Evolutionary conservation across 2,888 invertebrate genomes (phyloP).

Genomic region (Anthrax anthrax): DNA sequence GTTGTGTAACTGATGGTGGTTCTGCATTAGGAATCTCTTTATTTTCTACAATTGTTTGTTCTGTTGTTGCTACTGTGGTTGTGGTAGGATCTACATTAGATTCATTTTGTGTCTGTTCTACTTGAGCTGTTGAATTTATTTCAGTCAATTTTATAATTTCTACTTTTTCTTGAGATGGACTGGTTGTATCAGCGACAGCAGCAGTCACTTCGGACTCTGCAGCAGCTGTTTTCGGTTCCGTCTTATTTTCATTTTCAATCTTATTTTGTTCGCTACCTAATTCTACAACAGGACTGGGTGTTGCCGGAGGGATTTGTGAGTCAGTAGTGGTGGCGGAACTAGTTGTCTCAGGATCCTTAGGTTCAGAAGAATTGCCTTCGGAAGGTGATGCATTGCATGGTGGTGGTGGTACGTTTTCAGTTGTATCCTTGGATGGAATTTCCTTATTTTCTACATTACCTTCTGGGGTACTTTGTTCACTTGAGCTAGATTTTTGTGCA

Average conservation of each 20-base stretch:
- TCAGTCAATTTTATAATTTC: not conserved
- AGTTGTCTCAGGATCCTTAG: slow-evolving; percentile 8
- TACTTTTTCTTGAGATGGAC: not conserved
- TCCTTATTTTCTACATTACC: not conserved
- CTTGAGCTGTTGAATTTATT: not conserved
- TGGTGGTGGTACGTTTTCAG: not conserved
- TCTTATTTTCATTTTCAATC: not conserved
- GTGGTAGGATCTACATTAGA: not conserved
- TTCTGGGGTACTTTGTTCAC: not conserved
- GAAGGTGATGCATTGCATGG: slow-evolving; percentile 8
- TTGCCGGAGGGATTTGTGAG: slow-evolving; percentile 6
- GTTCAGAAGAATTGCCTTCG: slow-evolving; percentile 4
- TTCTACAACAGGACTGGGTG: slow-evolving; percentile 4
- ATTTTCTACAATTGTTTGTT: not conserved
- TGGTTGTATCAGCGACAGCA: too few species aligned
- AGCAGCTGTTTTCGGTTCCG: not conserved
- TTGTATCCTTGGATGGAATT: not conserved
- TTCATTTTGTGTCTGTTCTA: not conserved
- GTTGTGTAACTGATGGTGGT: not conserved
- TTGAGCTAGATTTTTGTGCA: not conserved
- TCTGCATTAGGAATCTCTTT: not conserved
- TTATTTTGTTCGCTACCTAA: not conserved
- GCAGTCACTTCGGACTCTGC: not conserved
- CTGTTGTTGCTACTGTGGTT: not conserved
- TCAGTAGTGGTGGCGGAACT: slow-evolving; percentile 2